Evolutionary conservation across 2,888 invertebrate species (phyloP).

Genomic region (Drosophila barbarae): DNA sequence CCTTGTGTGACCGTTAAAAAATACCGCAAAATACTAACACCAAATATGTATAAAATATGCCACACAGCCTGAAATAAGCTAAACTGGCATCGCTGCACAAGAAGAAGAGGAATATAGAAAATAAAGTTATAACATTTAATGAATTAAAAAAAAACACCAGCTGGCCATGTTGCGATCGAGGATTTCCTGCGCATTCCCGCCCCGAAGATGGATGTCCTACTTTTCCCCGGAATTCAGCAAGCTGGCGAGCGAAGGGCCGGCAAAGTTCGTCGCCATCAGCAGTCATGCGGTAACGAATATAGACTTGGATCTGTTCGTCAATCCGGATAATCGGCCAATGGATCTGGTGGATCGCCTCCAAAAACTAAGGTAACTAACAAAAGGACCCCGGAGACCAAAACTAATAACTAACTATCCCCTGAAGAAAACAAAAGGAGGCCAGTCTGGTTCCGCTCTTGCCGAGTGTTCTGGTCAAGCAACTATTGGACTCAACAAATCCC

Average conservation of each 20-base stretch:
- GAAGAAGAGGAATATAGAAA: neutral
- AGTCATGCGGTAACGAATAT: slow-evolving; percentile 28
- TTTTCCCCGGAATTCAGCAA: slow-evolving; percentile 57
- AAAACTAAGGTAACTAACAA: slow-evolving; percentile 45
- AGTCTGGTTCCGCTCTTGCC: slow-evolving; percentile 52
- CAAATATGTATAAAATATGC: too few relatives aligned
- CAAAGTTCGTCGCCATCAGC: slow-evolving; percentile 7
- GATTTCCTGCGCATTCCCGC: slow-evolving; percentile 27
- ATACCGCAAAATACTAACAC: too few relatives aligned
- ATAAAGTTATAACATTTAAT: slow-evolving; percentile 28
- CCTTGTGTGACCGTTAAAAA: too few relatives aligned
- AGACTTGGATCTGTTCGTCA: slow-evolving; percentile 57
- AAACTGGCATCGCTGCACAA: neutral
- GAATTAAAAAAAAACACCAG: slow-evolving; percentile 28
- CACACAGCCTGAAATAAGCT: too few relatives aligned
- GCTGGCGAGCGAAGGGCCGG: slow-evolving; percentile 43
- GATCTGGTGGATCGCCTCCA: slow-evolving; percentile 56
- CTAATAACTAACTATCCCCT: neutral
- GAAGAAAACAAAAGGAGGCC: slow-evolving; percentile 57
- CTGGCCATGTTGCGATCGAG: slow-evolving; percentile 49
- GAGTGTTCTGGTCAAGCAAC: slow-evolving; percentile 54
- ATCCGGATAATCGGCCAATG: slow-evolving; percentile 52
- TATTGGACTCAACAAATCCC: slow-evolving; percentile 75
- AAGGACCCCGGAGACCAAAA: neutral
- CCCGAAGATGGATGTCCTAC: slow-evolving; percentile 53